phyloP scores from a whole-genome alignment of 2,888 invertebrate species.

The Allolobophora icterica region DNA sequence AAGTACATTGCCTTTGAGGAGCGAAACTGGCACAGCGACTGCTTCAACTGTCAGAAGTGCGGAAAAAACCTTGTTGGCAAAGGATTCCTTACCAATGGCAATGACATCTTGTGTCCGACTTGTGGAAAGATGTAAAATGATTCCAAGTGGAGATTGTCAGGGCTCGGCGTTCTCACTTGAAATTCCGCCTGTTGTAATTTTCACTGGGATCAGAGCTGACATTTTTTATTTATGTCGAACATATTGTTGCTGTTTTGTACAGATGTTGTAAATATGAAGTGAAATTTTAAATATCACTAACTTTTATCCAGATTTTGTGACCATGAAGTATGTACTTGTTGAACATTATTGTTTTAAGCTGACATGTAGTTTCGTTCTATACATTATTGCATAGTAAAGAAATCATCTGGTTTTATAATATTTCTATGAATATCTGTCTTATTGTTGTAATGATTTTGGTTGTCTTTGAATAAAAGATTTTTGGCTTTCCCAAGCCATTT shows the following conservation, averaged over 20 bases:
- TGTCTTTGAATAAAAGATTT: not conserved
- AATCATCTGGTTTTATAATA: not conserved
- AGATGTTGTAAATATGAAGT: not conserved
- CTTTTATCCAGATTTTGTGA: not conserved
- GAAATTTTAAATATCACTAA: not conserved
- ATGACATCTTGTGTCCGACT: constrained; percentile 35
- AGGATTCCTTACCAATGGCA: constrained; percentile 34
- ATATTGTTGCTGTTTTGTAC: not conserved
- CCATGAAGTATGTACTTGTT: not conserved
- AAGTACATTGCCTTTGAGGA: constrained; percentile 38
- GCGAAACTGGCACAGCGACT: constrained; percentile 37
- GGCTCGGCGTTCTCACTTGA: not conserved
- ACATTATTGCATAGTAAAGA: not conserved
- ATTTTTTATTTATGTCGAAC: not conserved
- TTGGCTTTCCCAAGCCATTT: not conserved
- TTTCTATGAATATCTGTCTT: not conserved
- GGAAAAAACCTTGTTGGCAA: constrained; percentile 31
- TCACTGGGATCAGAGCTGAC: not conserved
- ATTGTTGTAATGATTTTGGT: not conserved
- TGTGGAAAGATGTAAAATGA: constrained; percentile 33
- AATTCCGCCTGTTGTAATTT: not conserved
- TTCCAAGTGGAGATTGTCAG: not conserved
- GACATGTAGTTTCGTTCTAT: not conserved
- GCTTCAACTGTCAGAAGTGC: constrained; percentile 39
- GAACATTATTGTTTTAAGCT: not conserved